Evolutionary conservation across 2,888 invertebrate genomes (phyloP), one percentile per base, ranked within the genome.

Genomic region (Cephus pygmeus): DNA sequence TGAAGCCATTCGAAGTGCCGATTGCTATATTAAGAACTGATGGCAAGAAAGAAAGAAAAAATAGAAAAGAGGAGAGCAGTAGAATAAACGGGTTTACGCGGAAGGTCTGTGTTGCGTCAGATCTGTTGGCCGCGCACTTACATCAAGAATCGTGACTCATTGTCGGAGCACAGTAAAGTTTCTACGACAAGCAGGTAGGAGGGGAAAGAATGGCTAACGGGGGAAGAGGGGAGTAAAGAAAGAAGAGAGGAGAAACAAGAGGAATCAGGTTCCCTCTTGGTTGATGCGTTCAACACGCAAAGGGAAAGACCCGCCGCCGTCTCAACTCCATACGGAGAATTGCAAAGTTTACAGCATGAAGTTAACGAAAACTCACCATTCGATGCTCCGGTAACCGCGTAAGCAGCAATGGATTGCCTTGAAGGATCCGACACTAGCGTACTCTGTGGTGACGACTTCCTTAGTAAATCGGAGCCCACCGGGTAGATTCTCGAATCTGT

Each of bases 401-500:
- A 95, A 94, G 89, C 96, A 96, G 91, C 96, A 96, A 89, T 96
- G 95, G 73, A 96, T 93, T 81, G 95, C 95, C 90, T 96, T 96
- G 92, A 96, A 95, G 81, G 94, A 93, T 79, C 94, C 94, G 79
- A 94, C 93, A 84, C 95, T 93, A 15, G 95, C 95, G 89, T 94
- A 96, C 86, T 96, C 96, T 83, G 92, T 92, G 15, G 93, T 92
- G 79, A 94, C 94, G 9, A 95, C 94, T 86, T 96, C 96, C 88
- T 96, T 96, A 80, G 95, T 95, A 91, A 96, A 95, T 88, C 95
- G 94, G 93, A 96, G 93, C 84, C 93, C 93, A n/a, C 93, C 92
- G n/a, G 93, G 92, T 86, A 94, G 93, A 79, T 92, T 92, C 75
- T 91, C 90, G 85, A 93, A 94, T 69, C 92, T 94, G 91, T 95